Evolutionary conservation across 2,113 vertebrate genomes (phyloP).

Genomic region (Daubentonia madagascariensis): DNA sequence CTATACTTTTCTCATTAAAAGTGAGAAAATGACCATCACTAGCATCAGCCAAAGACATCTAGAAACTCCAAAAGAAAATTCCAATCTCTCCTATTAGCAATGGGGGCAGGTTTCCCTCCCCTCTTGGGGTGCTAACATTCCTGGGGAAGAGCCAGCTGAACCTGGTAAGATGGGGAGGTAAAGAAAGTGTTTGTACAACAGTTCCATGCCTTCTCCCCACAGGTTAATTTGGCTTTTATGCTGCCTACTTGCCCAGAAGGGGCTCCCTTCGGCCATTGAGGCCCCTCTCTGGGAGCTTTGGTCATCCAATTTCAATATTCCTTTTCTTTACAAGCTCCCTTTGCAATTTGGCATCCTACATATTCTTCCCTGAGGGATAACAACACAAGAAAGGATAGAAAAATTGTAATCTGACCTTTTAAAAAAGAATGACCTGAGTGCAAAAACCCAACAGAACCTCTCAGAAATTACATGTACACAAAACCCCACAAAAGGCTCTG

Average conservation of each 20-base stretch:
- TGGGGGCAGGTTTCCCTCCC: background rate
- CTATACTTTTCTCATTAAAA: constrained; percentile 1
- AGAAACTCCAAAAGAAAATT: constrained; percentile 22
- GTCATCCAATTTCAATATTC: constrained; percentile 37
- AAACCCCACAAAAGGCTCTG: constrained; percentile 46
- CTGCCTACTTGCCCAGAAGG: background rate
- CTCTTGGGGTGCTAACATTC: background rate
- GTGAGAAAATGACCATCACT: background rate
- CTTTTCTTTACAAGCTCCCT: background rate
- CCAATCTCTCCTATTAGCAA: background rate
- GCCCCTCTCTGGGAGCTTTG: background rate
- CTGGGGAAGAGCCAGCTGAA: background rate
- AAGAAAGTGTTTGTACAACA: background rate
- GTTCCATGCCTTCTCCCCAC: background rate
- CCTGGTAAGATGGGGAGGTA: background rate
- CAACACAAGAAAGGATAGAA: constrained; percentile 23
- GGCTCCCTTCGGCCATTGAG: background rate
- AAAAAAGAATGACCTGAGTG: constrained; percentile 55
- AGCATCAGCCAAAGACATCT: background rate
- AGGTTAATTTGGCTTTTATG: background rate
- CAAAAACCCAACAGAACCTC: constrained; percentile 18
- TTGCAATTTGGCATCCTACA: constrained; percentile 29
- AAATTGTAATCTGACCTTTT: constrained; percentile 65
- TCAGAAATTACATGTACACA: constrained; percentile 42
- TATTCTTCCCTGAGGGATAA: constrained; percentile 34